These are phyloP conservation scores for Buathra laborator DNA, from an alignment of 2,888 invertebrate species.

Conservation along the genomic window DNA sequence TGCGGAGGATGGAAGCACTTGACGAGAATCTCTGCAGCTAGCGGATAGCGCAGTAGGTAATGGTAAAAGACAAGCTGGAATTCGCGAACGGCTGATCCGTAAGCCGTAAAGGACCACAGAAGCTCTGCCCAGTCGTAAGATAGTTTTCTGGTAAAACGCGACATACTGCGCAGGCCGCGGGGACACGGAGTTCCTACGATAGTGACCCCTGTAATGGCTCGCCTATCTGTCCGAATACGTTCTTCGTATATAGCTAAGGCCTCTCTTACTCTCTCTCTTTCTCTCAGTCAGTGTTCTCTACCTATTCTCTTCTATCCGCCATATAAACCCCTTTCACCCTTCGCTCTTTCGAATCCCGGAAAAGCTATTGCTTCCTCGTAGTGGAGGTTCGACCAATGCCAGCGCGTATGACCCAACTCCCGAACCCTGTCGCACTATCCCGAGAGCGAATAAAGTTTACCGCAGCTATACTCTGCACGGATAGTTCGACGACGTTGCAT, in stretches of 20 bases:
- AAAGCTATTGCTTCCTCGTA: conserved; percentile 64
- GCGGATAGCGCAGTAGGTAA: conserved; percentile 28
- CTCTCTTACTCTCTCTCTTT: conserved; percentile 11
- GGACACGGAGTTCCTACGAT: conserved; percentile 61
- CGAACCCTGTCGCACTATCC: conserved; percentile 51
- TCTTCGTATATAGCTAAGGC: conserved; percentile 52
- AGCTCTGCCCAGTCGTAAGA: conserved; percentile 62
- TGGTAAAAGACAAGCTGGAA: conserved; percentile 32
- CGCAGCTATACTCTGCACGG: conserved; percentile 47
- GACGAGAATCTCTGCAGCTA: conserved; percentile 60
- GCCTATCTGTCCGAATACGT: conserved; percentile 67
- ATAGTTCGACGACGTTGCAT: conserved; percentile 56
- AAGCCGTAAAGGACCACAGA: conserved; percentile 60
- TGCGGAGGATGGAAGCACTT: conserved; percentile 56
- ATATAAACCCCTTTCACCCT: not conserved
- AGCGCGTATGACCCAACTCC: conserved; percentile 35
- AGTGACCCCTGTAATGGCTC: conserved; percentile 68
- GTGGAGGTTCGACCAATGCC: conserved; percentile 59
- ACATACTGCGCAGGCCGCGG: conserved; percentile 21
- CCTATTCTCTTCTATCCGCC: conserved; percentile 46
- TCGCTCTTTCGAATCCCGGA: conserved; percentile 40
- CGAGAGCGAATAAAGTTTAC: conserved; percentile 65
- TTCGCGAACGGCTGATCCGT: conserved; percentile 65
- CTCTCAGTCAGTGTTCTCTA: not conserved
- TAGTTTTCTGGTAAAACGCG: conserved; percentile 56